Conservation (phyloP, 2,797 vertebrate genomes). For the Sus cebifrons region DNA sequence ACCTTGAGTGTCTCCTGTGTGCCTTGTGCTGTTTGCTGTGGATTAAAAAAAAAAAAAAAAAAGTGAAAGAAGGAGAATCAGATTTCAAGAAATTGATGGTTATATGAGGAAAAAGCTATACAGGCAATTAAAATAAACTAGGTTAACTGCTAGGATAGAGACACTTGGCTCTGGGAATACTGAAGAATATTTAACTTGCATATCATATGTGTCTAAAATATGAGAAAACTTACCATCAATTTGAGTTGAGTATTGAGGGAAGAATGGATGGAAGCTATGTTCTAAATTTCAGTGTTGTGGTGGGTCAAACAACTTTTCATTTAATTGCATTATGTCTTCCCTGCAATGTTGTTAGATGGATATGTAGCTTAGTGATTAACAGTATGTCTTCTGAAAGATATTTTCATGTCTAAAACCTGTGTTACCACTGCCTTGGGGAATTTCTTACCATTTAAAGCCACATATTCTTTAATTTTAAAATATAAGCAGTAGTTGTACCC, state of each 20-base stretch:
- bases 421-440: background rate
- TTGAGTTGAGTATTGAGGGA: background rate
- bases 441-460: background rate
- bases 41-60: background rate
- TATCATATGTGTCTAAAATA: background rate
- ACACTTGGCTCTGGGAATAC: background rate
- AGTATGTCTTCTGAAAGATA: background rate
- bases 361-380: background rate
- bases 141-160: background rate
- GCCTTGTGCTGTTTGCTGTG: background rate
- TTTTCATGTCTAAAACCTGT: background rate
- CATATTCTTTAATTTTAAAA: constrained; percentile 1
- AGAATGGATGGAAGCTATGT: background rate
- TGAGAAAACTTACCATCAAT: background rate
- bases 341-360: background rate
- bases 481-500: background rate
- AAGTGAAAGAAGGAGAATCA: background rate
- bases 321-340: background rate
- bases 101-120: background rate
- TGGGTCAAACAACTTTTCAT: background rate
- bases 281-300: background rate
- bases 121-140: background rate
- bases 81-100: background rate
- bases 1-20: background rate
- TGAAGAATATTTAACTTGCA: background rate